These are phyloP conservation scores for Pachydiplax longipennis DNA, from an alignment of 2,888 invertebrate species.

Conservation along the genomic window DNA sequence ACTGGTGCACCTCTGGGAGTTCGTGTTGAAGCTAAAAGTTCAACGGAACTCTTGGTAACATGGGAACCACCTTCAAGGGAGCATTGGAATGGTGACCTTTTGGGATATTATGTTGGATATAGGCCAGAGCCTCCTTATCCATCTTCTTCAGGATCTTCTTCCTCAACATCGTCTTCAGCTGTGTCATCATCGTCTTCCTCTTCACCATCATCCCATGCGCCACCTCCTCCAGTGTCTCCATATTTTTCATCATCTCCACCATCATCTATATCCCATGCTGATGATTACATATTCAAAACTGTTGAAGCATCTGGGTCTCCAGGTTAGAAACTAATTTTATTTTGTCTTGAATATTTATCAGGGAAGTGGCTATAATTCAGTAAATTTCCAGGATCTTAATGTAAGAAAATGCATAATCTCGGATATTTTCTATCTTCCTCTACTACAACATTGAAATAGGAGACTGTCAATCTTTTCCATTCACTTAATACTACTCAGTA, in stretches of 20 bases:
- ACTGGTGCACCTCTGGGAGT: constrained; percentile 84
- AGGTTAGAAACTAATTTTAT: constrained; percentile 55
- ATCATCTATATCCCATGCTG: constrained; percentile 6
- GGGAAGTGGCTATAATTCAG: no score
- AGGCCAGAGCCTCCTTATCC: constrained; percentile 66
- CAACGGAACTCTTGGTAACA: constrained; percentile 81
- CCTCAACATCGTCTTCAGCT: not conserved
- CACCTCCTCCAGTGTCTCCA: constrained; percentile 48
- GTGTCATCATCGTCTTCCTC: constrained; percentile 52
- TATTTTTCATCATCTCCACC: constrained; percentile 24
- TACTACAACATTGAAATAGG: no score
- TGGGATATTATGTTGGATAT: constrained; percentile 88
- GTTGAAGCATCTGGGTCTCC: constrained; percentile 65
- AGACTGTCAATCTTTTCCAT: no score
- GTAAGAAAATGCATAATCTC: no score
- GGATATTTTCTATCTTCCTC: no score
- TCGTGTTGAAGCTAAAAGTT: constrained; percentile 82
- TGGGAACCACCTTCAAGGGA: constrained; percentile 89
- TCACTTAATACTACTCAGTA: no score
- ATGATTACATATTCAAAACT: constrained; percentile 76
- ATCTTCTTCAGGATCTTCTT: constrained; percentile 50
- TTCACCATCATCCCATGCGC: constrained; percentile 55
- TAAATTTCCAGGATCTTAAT: no score
- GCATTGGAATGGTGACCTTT: constrained; percentile 85
- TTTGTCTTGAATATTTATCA: no score